These are phyloP conservation scores for Hyppa rectilinea DNA, from an alignment of 2,888 invertebrate genomes.

Conservation along the genomic window DNA sequence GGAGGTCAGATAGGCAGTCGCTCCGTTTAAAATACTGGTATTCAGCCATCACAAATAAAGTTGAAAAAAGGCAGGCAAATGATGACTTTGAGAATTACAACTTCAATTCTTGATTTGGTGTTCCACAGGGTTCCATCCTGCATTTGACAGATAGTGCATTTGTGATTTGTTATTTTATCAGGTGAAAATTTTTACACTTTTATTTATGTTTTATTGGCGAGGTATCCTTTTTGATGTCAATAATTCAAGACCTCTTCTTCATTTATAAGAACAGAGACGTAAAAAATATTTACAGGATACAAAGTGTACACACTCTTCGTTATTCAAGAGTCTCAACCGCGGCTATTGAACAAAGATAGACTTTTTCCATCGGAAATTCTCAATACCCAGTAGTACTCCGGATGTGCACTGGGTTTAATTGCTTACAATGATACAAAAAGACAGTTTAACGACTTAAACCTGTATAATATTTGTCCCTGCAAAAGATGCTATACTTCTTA, in stretches of 20 bases:
- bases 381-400: neutral
- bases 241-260: neutral
- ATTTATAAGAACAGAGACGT: neutral
- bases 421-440: constrained; percentile 27
- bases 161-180: neutral
- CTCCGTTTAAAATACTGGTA: no score
- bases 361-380: constrained; percentile 26
- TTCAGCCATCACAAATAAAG: no score
- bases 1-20: no score
- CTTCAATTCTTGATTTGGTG: neutral
- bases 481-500: neutral
- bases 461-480: constrained; percentile 16
- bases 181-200: neutral
- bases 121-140: neutral
- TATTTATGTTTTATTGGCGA: neutral
- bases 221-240: neutral
- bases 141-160: neutral
- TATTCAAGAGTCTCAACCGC: neutral
- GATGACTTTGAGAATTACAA: no score
- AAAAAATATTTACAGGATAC: neutral
- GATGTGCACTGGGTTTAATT: constrained; percentile 19
- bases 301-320: neutral
- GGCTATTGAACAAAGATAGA: neutral
- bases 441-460: neutral
- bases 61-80: no score